phyloP scores from a whole-genome alignment of 2,797 vertebrate genomes.

The Diceros bicornis region DNA sequence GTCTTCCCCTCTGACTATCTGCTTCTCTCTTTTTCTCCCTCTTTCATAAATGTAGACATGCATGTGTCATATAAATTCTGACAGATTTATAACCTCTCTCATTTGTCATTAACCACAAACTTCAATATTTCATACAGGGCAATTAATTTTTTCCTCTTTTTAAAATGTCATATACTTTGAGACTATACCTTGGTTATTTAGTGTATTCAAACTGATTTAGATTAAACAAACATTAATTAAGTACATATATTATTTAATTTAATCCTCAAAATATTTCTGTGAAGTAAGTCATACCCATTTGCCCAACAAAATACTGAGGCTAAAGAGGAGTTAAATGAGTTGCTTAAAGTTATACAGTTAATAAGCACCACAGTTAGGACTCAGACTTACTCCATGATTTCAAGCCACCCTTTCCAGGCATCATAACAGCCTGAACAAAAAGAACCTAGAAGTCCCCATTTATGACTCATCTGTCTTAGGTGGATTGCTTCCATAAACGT shows the following conservation, averaged over 20 bases:
- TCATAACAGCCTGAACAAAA: background rate
- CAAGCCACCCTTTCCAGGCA: background rate
- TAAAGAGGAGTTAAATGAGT: background rate
- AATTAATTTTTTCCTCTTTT: background rate
- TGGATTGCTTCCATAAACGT: background rate
- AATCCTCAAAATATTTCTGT: background rate
- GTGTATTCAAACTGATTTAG: conserved; percentile 29
- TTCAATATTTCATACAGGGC: background rate
- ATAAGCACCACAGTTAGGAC: background rate
- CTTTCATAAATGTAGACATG: background rate
- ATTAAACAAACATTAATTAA: background rate
- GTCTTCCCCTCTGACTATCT: background rate
- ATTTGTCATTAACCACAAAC: conserved; percentile 13
- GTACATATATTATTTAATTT: conserved; percentile 32
- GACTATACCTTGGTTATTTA: conserved; percentile 28
- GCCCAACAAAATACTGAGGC: background rate
- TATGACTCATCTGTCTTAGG: background rate
- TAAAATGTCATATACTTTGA: conserved; percentile 2
- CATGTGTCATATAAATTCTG: background rate
- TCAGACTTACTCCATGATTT: background rate
- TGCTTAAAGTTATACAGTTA: background rate
- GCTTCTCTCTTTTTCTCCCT: background rate
- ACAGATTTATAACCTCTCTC: background rate
- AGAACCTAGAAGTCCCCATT: background rate
- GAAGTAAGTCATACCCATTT: background rate